Conservation (phyloP, 2,888 invertebrate species). For the Sarcophaga carnaria region DNA sequence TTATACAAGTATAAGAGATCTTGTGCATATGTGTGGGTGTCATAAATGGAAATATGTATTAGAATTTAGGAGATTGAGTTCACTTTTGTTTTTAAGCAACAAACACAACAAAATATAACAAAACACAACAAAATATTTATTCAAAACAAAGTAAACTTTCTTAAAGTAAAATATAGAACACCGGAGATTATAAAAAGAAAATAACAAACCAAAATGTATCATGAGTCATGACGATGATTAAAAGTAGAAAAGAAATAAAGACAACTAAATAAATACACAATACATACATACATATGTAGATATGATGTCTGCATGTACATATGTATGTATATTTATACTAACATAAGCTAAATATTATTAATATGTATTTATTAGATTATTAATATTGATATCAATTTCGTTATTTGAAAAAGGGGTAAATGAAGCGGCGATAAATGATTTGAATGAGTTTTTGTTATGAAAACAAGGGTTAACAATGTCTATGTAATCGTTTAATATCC, state of each 20-base stretch:
- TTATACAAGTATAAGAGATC: not conserved
- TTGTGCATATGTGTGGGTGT: conserved; percentile 3
- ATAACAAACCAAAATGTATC: not conserved
- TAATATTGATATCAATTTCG: conserved; percentile 21
- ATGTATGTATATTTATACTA: not conserved
- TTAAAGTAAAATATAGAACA: conserved; percentile 1
- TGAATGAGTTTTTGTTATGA: no score
- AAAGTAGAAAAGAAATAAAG: conserved; percentile 1
- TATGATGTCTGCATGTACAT: no score
- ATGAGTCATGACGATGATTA: no score
- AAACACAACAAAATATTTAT: not conserved
- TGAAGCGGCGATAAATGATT: no score
- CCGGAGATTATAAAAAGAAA: conserved; percentile 20
- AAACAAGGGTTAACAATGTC: no score
- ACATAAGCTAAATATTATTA: conserved; percentile 28
- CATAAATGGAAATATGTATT: conserved; percentile 24
- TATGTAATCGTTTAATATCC: conserved; percentile 33
- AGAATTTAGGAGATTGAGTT: conserved; percentile 57
- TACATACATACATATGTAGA: no score
- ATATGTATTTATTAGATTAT: conserved; percentile 29
- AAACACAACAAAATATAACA: conserved; percentile 13
- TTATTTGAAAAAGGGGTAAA: conserved; percentile 43
- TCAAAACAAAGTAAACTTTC: conserved; percentile 17
- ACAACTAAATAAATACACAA: conserved; percentile 27
- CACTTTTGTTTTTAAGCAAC: conserved; percentile 46